Conservation (phyloP, 2,113 vertebrate genomes). For the Phyllostomus discolor region DNA sequence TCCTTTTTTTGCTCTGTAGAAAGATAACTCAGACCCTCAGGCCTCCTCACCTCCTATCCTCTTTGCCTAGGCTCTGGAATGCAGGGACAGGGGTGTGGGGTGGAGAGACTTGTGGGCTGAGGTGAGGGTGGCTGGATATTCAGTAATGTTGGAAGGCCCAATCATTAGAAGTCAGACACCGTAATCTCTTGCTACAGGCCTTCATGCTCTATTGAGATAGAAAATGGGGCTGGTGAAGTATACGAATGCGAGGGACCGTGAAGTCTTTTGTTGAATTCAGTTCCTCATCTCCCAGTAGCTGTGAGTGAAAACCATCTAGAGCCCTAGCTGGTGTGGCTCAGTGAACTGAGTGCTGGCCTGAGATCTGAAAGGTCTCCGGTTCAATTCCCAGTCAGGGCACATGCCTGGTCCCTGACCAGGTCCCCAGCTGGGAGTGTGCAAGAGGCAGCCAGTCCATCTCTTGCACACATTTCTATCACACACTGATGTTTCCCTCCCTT, state of each 20-base stretch:
- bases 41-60: not conserved
- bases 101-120: not conserved
- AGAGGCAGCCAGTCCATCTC: too few species aligned
- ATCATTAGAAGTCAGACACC: not conserved
- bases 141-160: not conserved
- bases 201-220: not conserved
- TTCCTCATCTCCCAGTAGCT: not conserved
- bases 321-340: too few species aligned
- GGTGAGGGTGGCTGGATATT: not conserved
- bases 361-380: too few species aligned
- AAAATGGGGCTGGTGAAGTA: not conserved
- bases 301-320: not conserved
- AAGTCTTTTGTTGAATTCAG: not conserved
- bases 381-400: too few species aligned
- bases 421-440: too few species aligned
- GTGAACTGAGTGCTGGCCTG: too few species aligned
- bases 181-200: not conserved
- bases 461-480: too few species aligned
- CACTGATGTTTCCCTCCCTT: too few species aligned
- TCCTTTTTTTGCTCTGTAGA: not conserved
- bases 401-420: too few species aligned
- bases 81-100: not conserved
- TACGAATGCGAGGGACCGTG: not conserved
- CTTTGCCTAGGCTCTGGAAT: not conserved
- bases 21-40: not conserved